A percentile compares a stretch with the other conserved stretches of the same genome.
phyloP scores from a whole-genome alignment of 1,140 invertebrate genomes.

The Euwallacea fornicatus region DNA sequence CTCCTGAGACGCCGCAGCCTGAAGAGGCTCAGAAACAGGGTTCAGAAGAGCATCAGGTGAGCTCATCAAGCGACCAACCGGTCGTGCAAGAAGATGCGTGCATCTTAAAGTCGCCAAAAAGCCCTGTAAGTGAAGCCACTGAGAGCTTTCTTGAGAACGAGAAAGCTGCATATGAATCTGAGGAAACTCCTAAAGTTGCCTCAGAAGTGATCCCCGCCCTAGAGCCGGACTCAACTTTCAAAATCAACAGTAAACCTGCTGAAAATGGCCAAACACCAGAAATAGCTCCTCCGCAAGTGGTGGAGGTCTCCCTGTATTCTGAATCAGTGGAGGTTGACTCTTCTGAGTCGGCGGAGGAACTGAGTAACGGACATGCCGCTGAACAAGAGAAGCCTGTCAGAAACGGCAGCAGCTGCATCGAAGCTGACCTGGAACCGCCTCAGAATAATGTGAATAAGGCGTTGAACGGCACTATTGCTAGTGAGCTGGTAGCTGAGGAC shows the following conservation, averaged over 20 bases:
- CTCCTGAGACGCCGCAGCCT: neutral
- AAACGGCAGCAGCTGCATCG: neutral
- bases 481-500: constrained; percentile 23
- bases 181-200: neutral
- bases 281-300: constrained; percentile 6
- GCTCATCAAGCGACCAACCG: constrained; percentile 5
- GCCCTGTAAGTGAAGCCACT: constrained; percentile 5
- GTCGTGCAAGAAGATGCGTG: constrained; percentile 13
- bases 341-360: neutral
- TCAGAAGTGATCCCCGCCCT: neutral
- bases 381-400: neutral
- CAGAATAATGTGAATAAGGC: neutral
- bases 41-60: constrained; percentile 11
- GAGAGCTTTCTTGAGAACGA: constrained; percentile 17
- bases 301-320: constrained; percentile 12
- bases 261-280: neutral
- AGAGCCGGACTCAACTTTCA: neutral
- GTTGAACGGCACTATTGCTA: constrained; percentile 26
- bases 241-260: neutral
- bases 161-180: neutral
- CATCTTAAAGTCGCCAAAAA: constrained; percentile 8
- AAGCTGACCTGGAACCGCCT: neutral
- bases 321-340: constrained; percentile 3
- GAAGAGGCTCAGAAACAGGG: constrained; percentile 5
- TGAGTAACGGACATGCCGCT: neutral